These are phyloP conservation scores for Propithecus coquereli DNA, from an alignment of 2,113 vertebrate genomes.

Conservation along the genomic window DNA sequence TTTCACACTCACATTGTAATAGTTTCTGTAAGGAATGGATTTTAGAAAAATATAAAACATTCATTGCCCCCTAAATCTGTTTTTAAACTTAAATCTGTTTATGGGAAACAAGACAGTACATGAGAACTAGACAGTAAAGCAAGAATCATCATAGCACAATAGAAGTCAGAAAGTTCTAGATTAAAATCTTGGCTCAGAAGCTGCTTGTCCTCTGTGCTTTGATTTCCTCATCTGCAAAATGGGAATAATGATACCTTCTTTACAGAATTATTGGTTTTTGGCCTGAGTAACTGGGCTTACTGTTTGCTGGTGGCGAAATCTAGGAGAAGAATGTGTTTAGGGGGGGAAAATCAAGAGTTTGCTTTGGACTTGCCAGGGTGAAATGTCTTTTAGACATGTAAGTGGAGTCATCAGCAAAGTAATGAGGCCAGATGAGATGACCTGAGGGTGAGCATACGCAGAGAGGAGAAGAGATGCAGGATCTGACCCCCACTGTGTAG, in stretches of 20 bases:
- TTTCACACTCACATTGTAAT: not conserved
- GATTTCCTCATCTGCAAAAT: not conserved
- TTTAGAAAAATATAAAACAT: not conserved
- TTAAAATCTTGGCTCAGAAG: not conserved
- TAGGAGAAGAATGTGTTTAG: not conserved
- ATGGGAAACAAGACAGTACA: not conserved
- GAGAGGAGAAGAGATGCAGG: not conserved
- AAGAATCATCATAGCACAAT: not conserved
- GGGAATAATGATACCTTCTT: not conserved
- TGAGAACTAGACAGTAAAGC: rapidly evolving
- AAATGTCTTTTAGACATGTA: not conserved
- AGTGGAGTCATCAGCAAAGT: not conserved
- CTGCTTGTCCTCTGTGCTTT: not conserved
- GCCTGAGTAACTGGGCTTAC: not conserved
- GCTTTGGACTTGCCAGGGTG: not conserved
- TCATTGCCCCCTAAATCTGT: not conserved
- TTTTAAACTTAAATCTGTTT: not conserved
- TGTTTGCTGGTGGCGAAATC: not conserved
- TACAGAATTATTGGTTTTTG: not conserved
- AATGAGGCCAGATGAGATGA: not conserved
- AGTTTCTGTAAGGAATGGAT: not conserved
- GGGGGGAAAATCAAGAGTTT: not conserved
- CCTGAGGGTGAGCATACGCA: not conserved
- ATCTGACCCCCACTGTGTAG: not conserved
- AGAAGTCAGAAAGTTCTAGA: not conserved